Evolutionary conservation across 2,113 vertebrate species (phyloP).

Genomic region (Forbesichthys agassizii): DNA sequence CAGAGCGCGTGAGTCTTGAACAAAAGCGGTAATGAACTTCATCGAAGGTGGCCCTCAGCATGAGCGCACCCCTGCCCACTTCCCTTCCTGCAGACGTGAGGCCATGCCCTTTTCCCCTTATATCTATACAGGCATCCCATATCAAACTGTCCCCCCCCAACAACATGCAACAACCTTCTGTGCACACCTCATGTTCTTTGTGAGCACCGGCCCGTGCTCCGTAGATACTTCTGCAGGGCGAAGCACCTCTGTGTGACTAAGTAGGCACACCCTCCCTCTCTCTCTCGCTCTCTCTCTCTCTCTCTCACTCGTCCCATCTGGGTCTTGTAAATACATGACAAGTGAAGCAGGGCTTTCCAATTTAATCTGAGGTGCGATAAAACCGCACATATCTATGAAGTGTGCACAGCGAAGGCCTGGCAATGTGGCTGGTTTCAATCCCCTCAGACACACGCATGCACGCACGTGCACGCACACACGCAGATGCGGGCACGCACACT

Average conservation of each 20-base stretch:
- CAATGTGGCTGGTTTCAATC: conserved; percentile 51
- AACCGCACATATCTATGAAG: conserved; percentile 73
- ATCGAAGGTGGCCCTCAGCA: not conserved
- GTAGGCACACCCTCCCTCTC: conserved; percentile 17
- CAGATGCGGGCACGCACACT: conserved; percentile 50
- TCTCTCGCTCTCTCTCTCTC: not conserved
- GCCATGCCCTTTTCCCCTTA: not conserved
- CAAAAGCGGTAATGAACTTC: not conserved
- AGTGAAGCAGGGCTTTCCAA: conserved; percentile 63
- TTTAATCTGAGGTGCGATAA: conserved; percentile 74
- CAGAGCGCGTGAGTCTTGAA: not conserved
- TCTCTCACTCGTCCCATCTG: conserved; percentile 63
- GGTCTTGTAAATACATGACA: conserved; percentile 70
- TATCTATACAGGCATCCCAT: conserved; percentile 2
- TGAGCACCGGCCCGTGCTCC: conserved; percentile 20
- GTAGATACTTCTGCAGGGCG: conserved; percentile 15
- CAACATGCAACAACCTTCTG: not conserved
- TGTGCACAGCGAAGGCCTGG: conserved; percentile 41
- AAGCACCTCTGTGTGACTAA: conserved; percentile 20
- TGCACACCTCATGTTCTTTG: conserved; percentile 10
- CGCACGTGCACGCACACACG: conserved; percentile 16
- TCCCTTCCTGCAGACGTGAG: conserved; percentile 4
- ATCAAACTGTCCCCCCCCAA: conserved; percentile 32
- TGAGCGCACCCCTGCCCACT: not conserved
- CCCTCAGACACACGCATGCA: conserved; percentile 34